Percentiles rank a stretch among this genome's conserved stretches.
Conservation (phyloP, 2,888 invertebrate species). For the Myopa testacea region DNA sequence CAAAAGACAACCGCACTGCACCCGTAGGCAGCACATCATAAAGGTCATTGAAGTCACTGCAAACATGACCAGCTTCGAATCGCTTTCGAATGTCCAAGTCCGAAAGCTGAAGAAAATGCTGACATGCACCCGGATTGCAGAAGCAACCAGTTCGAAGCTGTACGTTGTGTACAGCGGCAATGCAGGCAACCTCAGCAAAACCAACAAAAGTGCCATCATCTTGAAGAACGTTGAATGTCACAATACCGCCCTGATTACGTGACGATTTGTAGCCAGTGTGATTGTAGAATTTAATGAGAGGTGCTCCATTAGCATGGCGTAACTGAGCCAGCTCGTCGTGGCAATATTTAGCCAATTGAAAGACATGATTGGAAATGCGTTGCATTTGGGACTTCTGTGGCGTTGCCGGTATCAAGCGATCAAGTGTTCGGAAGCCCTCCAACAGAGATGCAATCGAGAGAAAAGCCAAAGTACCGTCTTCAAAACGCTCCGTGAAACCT, state of each 20-base stretch:
- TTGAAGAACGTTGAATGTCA: constrained; percentile 88
- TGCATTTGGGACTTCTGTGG: constrained; percentile 73
- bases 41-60: constrained; percentile 89
- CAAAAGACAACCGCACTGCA: constrained; percentile 91
- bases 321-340: constrained; percentile 74
- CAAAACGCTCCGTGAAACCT: constrained; percentile 83
- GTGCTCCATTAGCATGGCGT: constrained; percentile 79
- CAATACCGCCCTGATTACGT: constrained; percentile 82
- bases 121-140: constrained; percentile 96
- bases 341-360: constrained; percentile 79
- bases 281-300: constrained; percentile 79
- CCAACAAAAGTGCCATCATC: constrained; percentile 85
- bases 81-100: constrained; percentile 80
- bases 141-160: constrained; percentile 94
- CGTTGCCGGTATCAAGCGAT: constrained; percentile 72
- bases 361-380: constrained; percentile 80
- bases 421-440: constrained; percentile 84
- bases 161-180: constrained; percentile 88
- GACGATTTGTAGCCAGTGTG: constrained; percentile 76
- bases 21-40: constrained; percentile 91
- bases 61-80: constrained; percentile 88
- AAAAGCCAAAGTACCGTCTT: constrained; percentile 94
- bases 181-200: constrained; percentile 90
- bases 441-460: constrained; percentile 84
- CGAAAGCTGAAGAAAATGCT: constrained; percentile 78